Evolutionary conservation across 2,888 invertebrate species (phyloP), one percentile per base, ranked within the genome.

Genomic region (Eupithecia exiguata): DNA sequence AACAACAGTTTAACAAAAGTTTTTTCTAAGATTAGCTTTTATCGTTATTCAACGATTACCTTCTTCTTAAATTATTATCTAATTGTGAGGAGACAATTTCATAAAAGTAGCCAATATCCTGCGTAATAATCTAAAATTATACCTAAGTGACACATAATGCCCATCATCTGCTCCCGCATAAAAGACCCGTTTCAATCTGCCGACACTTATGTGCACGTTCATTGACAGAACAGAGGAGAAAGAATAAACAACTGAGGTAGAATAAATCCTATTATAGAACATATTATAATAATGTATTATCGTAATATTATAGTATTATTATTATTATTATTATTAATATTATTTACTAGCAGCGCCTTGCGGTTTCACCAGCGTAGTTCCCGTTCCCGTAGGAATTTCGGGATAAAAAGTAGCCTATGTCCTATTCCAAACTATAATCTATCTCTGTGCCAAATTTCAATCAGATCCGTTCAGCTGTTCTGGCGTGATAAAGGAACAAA

Each of bases 141-240:
- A n/a, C n/a, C n/a, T n/a, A 74, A 71, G 74, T 75, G 75, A 69
- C 75, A 72, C 61, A 69, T 58, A 68, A 68, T 67, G 43, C 62
- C 70, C 49, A 67, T 75, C 63, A 69, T 66, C 58, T 66, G 71
- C 67, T 53, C 67, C 21, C 49, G n/a, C 71, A 30, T 65, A 71
- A 66, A 62, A 71, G 71, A 65, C 53, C 68, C 63, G 70, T 74
- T 71, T 77, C 71, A 78, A 77, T 77, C 76, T 77, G 65, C 77
- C 77, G 77, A 76, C 77, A 61, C 16, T 68, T 74, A 69, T 25
- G 30, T 62, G 69, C 69, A 72, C 74, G 71, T 69, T 68, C 62
- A 38, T 65, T 58, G 21, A 62, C 67, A 46, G n/a, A 71, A 71
- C 38, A 74, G 61, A 12, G 69, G 71, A 68, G 68, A 14, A 0